Evolutionary conservation across 2,888 invertebrate species (phyloP), one percentile per base, ranked within the genome.

Genomic region (Apamea anceps): DNA sequence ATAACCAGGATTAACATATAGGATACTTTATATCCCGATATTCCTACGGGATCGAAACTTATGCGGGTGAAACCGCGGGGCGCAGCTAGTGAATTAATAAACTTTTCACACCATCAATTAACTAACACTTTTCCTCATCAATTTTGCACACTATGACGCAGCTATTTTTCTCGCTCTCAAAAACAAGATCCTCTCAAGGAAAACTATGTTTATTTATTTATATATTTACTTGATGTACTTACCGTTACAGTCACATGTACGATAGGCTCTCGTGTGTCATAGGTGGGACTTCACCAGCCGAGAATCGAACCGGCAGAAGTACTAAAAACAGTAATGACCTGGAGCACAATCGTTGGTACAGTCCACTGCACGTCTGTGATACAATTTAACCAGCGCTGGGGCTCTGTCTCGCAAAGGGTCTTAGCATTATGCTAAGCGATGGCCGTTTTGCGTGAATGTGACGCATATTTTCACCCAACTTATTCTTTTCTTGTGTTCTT

Each of bases 111-210:
- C 15, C 37, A 32, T 51, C 54, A 65, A 75, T 63, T 6, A 45
- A 18, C 1, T 32, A 57, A 63, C 0, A 65, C 5, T 74, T 85
- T 66, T 84, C 87, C 87, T 86, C 37, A 77, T 65, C 18, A 66
- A 67, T 86, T 86, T 86, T 86, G 76, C 86, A 62, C 48, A 15
- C 0, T 21, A 71, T 82, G 75, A 86, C 76, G 10, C 48, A 79
- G 18, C 18, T 77, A 71, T 82, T 72, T 65, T 81, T 63, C 80
- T 82, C 18, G 42, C 32, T 60, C 73, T 85, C 51, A 82, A 76
- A 84, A 86, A 77, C 76, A 83, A 68, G 48, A 68, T 74, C 66
- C 13, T 74, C 32, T 45, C 15, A 72, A 85, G 85, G 86, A 85
- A 85, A 85, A 86, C n/a, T 57, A 0, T 37, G 28, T 71, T 60